Percentiles rank a stretch among this genome's conserved stretches.
These are phyloP conservation scores for Leptobrachium ailaonicum DNA, from an alignment of 2,113 vertebrate species.

Conservation along the genomic window DNA sequence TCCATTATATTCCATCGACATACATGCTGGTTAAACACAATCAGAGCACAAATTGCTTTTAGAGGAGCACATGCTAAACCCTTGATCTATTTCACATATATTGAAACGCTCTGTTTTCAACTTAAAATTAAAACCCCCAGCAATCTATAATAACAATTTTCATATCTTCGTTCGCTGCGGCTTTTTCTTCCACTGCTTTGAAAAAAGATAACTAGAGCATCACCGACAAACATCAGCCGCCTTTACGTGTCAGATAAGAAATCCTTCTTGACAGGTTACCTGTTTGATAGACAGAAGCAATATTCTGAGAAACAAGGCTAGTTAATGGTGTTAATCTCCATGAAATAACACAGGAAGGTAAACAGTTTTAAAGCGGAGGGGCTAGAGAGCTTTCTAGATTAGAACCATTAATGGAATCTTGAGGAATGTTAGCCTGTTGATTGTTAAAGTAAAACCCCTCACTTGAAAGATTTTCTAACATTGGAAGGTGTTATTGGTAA, in stretches of 20 bases:
- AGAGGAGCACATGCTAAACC: constrained; percentile 10
- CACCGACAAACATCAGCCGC: background rate
- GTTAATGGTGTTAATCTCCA: constrained; percentile 9
- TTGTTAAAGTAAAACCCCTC: no score
- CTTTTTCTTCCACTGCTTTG: background rate
- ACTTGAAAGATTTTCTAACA: no score
- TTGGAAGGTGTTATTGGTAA: no score
- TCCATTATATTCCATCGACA: constrained; percentile 8
- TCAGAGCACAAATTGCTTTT: constrained; percentile 18
- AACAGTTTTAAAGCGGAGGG: background rate
- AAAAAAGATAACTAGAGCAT: constrained; percentile 3
- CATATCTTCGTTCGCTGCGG: constrained; percentile 1
- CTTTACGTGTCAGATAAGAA: constrained; percentile 24
- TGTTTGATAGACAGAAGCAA: constrained; percentile 40
- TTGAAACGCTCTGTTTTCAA: background rate
- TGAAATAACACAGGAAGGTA: constrained; percentile 4
- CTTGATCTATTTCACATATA: constrained; percentile 16
- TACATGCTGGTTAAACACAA: constrained; percentile 1
- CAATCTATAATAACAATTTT: constrained; percentile 10
- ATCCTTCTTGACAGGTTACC: constrained; percentile 31
- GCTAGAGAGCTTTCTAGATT: no score
- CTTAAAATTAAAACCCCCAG: constrained; percentile 17
- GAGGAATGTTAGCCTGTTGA: no score
- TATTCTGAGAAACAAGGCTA: constrained; percentile 24
- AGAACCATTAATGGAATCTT: no score